A percentile compares a stretch with the other conserved stretches of the same genome.
Conservation (phyloP, 92 coral and sea anemone species). For the Desmophyllum pertusum region DNA sequence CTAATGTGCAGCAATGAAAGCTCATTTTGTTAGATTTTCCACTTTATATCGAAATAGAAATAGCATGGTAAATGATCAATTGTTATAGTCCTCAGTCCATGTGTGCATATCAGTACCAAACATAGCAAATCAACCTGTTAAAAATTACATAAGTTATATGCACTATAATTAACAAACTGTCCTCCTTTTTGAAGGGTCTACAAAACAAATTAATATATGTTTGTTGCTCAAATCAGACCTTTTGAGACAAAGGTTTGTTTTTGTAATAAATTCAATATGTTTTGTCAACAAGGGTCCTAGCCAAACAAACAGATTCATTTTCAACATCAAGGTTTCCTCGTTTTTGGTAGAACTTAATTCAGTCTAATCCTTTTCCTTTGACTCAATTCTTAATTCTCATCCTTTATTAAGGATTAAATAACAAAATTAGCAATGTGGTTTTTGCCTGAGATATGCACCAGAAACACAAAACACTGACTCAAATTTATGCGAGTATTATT, state of each 20-base stretch:
- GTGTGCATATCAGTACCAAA: too few species aligned
- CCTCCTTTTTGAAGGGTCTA: neutral
- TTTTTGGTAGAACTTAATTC: too few species aligned
- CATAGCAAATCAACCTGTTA: neutral
- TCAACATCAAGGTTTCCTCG: too few species aligned
- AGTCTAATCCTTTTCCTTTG: neutral
- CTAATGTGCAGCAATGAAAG: too few species aligned
- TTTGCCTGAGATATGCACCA: neutral
- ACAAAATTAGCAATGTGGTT: neutral
- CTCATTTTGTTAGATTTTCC: too few species aligned
- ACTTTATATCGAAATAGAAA: too few species aligned
- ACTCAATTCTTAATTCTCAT: neutral
- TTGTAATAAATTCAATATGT: neutral
- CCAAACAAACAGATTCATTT: neutral
- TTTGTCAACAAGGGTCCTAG: neutral
- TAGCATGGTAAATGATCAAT: too few species aligned
- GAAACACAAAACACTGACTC: constrained; percentile 12
- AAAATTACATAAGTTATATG: too few species aligned
- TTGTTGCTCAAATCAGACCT: neutral
- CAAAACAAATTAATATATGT: neutral
- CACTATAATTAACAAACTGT: neutral
- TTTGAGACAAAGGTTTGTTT: neutral
- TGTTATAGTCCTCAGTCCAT: too few species aligned
- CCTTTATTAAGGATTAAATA: neutral
- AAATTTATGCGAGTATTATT: neutral